Conservation (phyloP, 2,113 vertebrate genomes). For the Vimba vimba region DNA sequence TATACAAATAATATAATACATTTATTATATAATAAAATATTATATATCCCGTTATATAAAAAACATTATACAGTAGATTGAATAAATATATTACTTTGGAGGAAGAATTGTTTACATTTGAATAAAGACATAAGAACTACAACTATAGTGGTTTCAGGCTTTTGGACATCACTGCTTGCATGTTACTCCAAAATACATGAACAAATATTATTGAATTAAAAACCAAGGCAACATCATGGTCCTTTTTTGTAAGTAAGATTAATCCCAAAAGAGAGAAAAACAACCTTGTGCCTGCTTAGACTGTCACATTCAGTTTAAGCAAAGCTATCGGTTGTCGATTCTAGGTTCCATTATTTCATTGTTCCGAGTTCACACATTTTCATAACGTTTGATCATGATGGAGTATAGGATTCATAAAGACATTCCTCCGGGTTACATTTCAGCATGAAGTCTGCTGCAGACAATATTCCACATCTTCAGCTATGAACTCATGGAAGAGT, state of each 20-base stretch:
- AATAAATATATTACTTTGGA: not conserved
- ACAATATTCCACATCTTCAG: conserved; percentile 49
- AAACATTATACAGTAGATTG: not conserved
- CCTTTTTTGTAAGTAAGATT: not conserved
- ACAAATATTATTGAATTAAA: not conserved
- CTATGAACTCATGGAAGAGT: conserved; percentile 42
- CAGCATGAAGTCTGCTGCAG: conserved; percentile 29
- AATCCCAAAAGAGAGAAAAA: not conserved
- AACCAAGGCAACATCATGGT: not conserved
- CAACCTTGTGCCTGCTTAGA: not conserved
- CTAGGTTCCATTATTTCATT: conserved; percentile 6
- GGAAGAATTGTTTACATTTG: not conserved
- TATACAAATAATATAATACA: too few relatives aligned
- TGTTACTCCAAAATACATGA: not conserved
- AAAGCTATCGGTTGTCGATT: not conserved
- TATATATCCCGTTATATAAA: not conserved
- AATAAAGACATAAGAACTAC: not conserved
- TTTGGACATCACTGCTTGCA: not conserved
- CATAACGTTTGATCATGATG: not conserved
- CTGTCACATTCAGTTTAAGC: not conserved
- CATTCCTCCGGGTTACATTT: conserved; percentile 43
- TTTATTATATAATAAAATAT: too few relatives aligned
- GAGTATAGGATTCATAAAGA: conserved; percentile 35
- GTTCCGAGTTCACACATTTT: conserved; percentile 22
- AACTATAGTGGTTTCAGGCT: not conserved